A percentile compares a stretch with the other conserved stretches of the same genome.
phyloP scores from a whole-genome alignment of 2,113 vertebrate species.

The Columbina picui region DNA sequence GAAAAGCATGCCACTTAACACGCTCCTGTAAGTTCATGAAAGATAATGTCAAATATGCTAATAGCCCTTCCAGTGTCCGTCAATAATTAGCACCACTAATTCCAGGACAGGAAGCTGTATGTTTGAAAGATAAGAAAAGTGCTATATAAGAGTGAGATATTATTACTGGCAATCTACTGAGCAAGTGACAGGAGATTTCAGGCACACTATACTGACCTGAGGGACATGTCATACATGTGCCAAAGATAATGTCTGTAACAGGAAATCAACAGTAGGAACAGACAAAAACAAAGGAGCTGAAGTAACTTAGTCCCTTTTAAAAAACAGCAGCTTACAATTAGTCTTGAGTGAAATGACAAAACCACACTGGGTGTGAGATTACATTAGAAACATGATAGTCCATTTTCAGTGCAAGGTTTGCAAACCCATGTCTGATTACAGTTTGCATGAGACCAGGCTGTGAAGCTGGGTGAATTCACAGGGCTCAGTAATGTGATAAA shows the following conservation, averaged over 20 bases:
- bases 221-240: not conserved
- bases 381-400: not conserved
- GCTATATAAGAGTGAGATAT: not conserved
- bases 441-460: not conserved
- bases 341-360: not conserved
- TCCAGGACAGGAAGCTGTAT: not conserved
- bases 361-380: not conserved
- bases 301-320: not conserved
- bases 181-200: not conserved
- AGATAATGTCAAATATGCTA: not conserved
- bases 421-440: not conserved
- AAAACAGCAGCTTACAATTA: not conserved
- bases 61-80: accelerated
- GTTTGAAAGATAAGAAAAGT: not conserved
- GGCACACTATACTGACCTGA: not conserved
- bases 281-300: not conserved
- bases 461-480: not conserved
- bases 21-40: not conserved
- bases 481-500: not conserved
- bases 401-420: not conserved
- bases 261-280: not conserved
- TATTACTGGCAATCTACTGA: not conserved
- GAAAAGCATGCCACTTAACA: not conserved
- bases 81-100: not conserved
- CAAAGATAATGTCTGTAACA: not conserved